A percentile compares a stretch with the other conserved stretches of the same genome.
These are phyloP conservation scores for Idaea straminata DNA, from an alignment of 2,888 invertebrate species.

Conservation along the genomic window DNA sequence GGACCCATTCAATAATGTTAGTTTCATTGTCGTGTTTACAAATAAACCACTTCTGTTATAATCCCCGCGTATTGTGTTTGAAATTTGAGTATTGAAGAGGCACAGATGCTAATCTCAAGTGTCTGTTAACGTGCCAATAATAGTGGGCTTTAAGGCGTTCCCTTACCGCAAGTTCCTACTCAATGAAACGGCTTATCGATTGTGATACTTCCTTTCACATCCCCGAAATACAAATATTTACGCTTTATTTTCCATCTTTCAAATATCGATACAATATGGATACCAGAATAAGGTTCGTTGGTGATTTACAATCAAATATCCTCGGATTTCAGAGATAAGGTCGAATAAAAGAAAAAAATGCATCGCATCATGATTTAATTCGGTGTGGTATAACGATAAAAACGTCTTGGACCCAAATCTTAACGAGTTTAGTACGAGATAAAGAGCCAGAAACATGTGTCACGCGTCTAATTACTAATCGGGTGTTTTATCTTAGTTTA, in stretches of 20 bases:
- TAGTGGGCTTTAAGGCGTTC: conserved; percentile 64
- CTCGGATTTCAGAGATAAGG: conserved; percentile 8
- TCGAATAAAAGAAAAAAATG: conserved; percentile 16
- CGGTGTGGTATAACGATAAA: conserved; percentile 45
- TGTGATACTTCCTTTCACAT: conserved; percentile 62
- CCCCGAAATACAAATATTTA: conserved; percentile 26
- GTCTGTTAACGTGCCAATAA: conserved; percentile 77
- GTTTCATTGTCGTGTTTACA: conserved; percentile 76
- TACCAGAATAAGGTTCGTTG: conserved; percentile 21
- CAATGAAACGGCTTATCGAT: conserved; percentile 46
- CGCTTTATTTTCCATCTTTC: conserved; percentile 29
- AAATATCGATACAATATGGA: conserved; percentile 21
- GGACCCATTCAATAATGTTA: conserved; percentile 54
- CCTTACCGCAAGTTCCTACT: conserved; percentile 62
- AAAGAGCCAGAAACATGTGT: conserved; percentile 72
- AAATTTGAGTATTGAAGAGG: conserved; percentile 66
- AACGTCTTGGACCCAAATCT: conserved; percentile 39
- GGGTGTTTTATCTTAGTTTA: conserved; percentile 57
- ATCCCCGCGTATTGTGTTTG: conserved; percentile 71
- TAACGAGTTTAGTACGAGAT: conserved; percentile 67
- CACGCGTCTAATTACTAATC: conserved; percentile 77
- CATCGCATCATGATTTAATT: conserved; percentile 25
- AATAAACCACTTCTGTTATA: conserved; percentile 76
- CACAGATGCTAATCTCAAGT: conserved; percentile 81
- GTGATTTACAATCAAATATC: conserved; percentile 13